phyloP scores from a whole-genome alignment of 2,113 vertebrate species.

The Setophaga coronata region DNA sequence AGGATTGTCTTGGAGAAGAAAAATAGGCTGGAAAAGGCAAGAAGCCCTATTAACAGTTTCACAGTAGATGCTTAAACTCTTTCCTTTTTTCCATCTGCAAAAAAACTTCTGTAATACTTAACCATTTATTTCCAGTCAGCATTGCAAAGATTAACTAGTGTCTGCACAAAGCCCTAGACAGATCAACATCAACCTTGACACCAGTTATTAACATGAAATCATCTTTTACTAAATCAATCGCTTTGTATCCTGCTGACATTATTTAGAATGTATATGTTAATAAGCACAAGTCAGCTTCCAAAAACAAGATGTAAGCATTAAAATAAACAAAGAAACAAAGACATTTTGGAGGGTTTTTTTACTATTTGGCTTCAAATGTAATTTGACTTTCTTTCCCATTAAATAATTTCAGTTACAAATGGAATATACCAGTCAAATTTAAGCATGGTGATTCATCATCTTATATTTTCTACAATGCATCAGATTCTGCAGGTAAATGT shows the following conservation, averaged over 20 bases:
- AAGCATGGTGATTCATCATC: neutral
- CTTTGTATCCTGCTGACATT: neutral
- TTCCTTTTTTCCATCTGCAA: neutral
- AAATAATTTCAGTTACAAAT: constrained; percentile 84
- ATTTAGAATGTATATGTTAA: neutral
- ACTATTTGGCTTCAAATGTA: neutral
- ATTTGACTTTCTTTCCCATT: constrained; percentile 23
- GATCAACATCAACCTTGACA: neutral
- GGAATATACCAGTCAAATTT: constrained; percentile 91
- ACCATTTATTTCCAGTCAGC: neutral
- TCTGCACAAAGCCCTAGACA: neutral
- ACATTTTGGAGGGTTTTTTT: neutral
- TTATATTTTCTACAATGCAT: constrained; percentile 72
- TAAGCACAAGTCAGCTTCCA: neutral
- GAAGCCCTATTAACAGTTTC: neutral
- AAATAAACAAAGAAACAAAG: neutral
- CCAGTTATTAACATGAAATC: neutral
- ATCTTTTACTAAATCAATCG: neutral
- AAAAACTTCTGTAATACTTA: neutral
- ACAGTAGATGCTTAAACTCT: neutral
- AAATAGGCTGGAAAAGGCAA: neutral
- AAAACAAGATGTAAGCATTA: neutral
- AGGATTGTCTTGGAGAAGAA: neutral
- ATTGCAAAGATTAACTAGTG: neutral
- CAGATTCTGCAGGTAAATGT: constrained; percentile 74